Percentiles rank a stretch among this genome's conserved stretches.
Evolutionary conservation across 2,113 vertebrate species (phyloP).

Genomic region (Noturus placidus): DNA sequence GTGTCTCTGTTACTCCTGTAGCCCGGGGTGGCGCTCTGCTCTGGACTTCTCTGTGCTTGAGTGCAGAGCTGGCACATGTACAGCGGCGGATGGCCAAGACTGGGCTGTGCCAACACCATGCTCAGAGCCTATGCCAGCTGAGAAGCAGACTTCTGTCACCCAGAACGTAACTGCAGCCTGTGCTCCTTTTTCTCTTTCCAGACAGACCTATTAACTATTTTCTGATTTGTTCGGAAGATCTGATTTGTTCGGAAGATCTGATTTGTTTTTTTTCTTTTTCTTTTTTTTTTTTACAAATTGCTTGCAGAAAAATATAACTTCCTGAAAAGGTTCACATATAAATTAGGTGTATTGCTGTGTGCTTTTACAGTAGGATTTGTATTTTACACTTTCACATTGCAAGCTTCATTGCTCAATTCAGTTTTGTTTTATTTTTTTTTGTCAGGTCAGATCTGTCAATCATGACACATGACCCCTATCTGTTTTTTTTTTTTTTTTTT

Average conservation of each 20-base stretch:
- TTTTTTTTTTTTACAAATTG: not conserved
- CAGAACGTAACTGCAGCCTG: conserved; percentile 49
- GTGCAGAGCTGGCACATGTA: conserved; percentile 41
- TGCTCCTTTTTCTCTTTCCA: conserved; percentile 35
- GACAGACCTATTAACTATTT: conserved; percentile 1
- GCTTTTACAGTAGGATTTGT: no score
- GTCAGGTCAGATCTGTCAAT: not conserved
- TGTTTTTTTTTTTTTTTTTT: not conserved
- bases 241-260: not conserved
- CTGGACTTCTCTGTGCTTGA: conserved; percentile 1
- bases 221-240: not conserved
- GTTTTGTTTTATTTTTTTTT: not conserved
- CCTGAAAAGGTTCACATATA: not conserved
- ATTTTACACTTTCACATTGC: no score
- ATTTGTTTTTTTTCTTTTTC: no score
- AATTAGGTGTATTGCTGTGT: not conserved
- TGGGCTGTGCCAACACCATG: conserved; percentile 36
- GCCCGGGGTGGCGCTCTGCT: conserved; percentile 12
- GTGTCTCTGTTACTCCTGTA: conserved; percentile 35
- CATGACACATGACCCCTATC: not conserved
- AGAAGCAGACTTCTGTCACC: conserved; percentile 58
- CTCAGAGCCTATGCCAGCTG: conserved; percentile 44
- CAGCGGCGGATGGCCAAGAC: conserved; percentile 34
- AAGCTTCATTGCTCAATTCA: not conserved
- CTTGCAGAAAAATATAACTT: not conserved